Evolutionary conservation across 2,797 vertebrate species (phyloP), one percentile per base, ranked within the genome.

Genomic region (Oreochromis grahami): DNA sequence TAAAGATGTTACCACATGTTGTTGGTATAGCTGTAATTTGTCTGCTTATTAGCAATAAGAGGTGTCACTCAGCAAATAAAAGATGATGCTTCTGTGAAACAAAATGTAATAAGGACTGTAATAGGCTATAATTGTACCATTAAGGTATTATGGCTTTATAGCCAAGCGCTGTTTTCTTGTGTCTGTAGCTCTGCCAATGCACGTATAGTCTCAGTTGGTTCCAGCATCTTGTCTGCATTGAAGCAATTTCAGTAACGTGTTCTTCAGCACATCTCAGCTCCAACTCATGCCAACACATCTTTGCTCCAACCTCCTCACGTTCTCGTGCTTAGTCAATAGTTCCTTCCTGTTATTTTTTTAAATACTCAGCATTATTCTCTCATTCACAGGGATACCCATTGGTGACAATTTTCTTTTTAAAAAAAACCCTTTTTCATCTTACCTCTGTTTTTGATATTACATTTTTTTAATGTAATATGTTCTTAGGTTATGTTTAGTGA

Each of bases 1-100:
- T 48, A 72, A 48, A 72, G 65, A 72, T 29, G 14, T n/a, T 29
- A 48, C 68, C 41, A 29, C 24, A 72, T 48, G 15, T 29, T 48
- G 15, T 19, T 72, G 15, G 24, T 0, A 50, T 8, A n/a, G 26
- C 26, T 50, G 70, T 74, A 50, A 50, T 50, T n/a, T 50, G 26
- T 74, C 45, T 74, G 43, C 70, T 74, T 32, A n/a, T 50, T 50
- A 34, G 17, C 0, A 50, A 32, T 50, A 74, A 0, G 1, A 6
- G 29, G 15, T 13, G 43, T 50, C 15, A 32, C 26, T 29, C 68
- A 50, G 15, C 10, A 74, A 48, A 74, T 32, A 74, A 74, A 50
- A 74, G 70, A 34, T n/a, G 24, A 70, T 48, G 41, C 41, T 48
- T 26, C 15, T 19, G 41, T 29, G 65, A 72, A 48, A 72, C 68